Percentiles rank a stretch among this genome's conserved stretches.
Conservation (phyloP, 2,113 vertebrate species). For the Eurypyga helias region DNA sequence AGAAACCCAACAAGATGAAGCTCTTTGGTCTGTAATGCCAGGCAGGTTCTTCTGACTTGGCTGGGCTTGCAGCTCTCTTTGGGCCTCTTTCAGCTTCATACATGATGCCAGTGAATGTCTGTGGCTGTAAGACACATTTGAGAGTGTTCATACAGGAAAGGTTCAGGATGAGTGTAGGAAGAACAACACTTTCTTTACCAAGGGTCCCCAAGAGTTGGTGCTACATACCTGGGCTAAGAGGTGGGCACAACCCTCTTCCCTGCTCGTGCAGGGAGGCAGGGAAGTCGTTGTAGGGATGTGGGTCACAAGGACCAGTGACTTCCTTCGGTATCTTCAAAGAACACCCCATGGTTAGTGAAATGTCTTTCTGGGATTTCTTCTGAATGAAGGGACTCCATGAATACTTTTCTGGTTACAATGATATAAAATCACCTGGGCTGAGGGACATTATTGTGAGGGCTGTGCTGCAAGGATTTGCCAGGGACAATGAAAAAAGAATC, state of each 20-base stretch:
- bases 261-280: not conserved
- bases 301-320: not conserved
- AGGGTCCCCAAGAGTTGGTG: not conserved
- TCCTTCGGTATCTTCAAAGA: not conserved
- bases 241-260: not conserved
- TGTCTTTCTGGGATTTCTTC: not conserved
- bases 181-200: not conserved
- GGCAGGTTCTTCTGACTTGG: not conserved
- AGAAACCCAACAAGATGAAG: not conserved
- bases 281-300: not conserved
- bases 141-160: not conserved
- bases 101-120: not conserved
- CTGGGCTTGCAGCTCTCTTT: not conserved
- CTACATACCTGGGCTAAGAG: not conserved
- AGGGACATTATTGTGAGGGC: not conserved
- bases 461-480: not conserved
- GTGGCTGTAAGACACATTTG: not conserved
- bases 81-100: not conserved
- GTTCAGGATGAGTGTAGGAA: not conserved
- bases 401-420: not conserved
- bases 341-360: not conserved
- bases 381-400: not conserved
- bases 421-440: not conserved
- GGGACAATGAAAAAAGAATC: not conserved
- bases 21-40: not conserved